A percentile compares a stretch with the other conserved stretches of the same genome.
Conservation (phyloP, 2,888 invertebrate genomes). For the Dynastes maya region DNA sequence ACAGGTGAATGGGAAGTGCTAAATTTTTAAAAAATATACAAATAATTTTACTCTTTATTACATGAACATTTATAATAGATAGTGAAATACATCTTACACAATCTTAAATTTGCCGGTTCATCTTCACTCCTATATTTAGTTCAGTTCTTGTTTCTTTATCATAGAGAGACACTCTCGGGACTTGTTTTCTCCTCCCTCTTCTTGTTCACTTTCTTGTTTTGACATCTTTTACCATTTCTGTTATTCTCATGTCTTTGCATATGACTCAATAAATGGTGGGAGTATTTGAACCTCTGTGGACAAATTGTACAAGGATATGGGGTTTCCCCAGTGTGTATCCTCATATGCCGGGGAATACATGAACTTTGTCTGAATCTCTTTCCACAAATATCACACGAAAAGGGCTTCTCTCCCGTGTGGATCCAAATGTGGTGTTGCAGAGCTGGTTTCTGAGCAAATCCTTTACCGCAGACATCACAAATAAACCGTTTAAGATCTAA, state of each 20-base stretch:
- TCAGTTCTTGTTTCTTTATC: too few relatives aligned
- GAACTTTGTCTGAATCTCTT: conserved; percentile 63
- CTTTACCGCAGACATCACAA: conserved; percentile 12
- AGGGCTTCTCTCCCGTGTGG: conserved; percentile 64
- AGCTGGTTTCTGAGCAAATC: conserved; percentile 22
- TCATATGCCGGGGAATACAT: conserved; percentile 62
- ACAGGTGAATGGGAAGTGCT: too few relatives aligned
- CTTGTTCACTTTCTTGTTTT: too few relatives aligned
- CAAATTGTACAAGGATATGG: conserved; percentile 58
- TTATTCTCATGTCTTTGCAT: not conserved
- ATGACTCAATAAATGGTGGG: not conserved
- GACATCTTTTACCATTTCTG: not conserved
- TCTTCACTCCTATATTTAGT: too few relatives aligned
- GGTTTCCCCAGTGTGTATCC: conserved; percentile 64
- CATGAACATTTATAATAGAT: too few relatives aligned
- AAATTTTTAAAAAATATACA: too few relatives aligned
- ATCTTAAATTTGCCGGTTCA: too few relatives aligned
- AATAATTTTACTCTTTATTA: too few relatives aligned
- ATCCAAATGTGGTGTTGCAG: conserved; percentile 54
- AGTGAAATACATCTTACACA: too few relatives aligned
- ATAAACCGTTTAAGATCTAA: not conserved
- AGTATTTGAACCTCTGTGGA: not conserved
- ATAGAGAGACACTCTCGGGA: too few relatives aligned
- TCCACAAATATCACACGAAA: conserved; percentile 62
- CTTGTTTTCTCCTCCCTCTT: too few relatives aligned